A percentile compares a stretch with the other conserved stretches of the same genome.
phyloP scores from a whole-genome alignment of 2,113 vertebrate species.

The Lates calcarifer region DNA sequence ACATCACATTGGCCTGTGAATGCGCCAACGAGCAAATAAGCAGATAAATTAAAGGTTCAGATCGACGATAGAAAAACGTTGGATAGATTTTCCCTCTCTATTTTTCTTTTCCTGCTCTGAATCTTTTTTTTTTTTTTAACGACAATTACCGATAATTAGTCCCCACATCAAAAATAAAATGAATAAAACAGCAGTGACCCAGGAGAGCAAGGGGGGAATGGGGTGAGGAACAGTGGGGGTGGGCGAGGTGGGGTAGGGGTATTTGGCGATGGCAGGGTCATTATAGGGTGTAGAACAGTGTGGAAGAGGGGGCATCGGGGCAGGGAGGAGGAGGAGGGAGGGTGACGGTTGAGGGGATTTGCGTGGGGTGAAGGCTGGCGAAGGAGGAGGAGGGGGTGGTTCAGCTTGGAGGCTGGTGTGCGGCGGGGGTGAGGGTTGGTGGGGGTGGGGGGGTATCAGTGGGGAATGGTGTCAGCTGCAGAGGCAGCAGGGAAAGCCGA shows the following conservation, averaged over 20 bases:
- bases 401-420: slow-evolving; percentile 80
- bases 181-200: slow-evolving; percentile 69
- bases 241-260: slow-evolving; percentile 54
- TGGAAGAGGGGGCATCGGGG: slow-evolving; percentile 61
- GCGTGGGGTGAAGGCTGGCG: slow-evolving; percentile 64
- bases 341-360: slow-evolving; percentile 80
- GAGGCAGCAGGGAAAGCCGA: slow-evolving; percentile 99
- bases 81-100: neutral
- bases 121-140: slow-evolving; percentile 28
- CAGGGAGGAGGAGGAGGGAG: slow-evolving; percentile 66
- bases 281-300: slow-evolving; percentile 68
- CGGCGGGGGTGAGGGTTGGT: slow-evolving; percentile 66
- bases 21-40: slow-evolving; percentile 19
- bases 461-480: slow-evolving; percentile 99
- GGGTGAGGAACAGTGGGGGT: slow-evolving; percentile 28
- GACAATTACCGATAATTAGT: slow-evolving; percentile 60
- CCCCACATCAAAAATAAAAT: slow-evolving; percentile 63
- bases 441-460: slow-evolving; percentile 78
- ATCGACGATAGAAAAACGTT: neutral
- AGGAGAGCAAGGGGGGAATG: slow-evolving; percentile 21
- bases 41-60: slow-evolving; percentile 6
- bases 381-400: slow-evolving; percentile 33
- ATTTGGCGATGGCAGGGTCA: slow-evolving; percentile 68
- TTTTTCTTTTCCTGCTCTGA: neutral
- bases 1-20: slow-evolving; percentile 18